These are phyloP conservation scores for Amiota communis DNA, from an alignment of 2,888 invertebrate species.

Conservation along the genomic window DNA sequence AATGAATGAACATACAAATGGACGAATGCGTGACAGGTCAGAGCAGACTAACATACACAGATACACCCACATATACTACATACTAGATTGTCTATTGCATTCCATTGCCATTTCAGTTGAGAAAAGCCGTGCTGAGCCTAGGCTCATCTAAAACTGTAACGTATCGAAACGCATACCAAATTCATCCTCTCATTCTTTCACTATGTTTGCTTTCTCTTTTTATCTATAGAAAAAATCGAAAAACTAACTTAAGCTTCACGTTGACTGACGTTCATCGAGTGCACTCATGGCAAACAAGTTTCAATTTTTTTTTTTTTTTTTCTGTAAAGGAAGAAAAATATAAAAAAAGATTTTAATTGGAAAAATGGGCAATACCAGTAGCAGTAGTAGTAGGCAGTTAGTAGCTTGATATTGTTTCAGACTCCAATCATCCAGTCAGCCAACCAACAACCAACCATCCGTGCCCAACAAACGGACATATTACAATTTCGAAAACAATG, in stretches of 20 bases:
- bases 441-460: neutral
- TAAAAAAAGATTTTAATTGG: constrained; percentile 25
- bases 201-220: too few species aligned
- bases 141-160: neutral
- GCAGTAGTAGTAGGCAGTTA: neutral
- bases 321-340: neutral
- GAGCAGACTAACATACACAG: neutral
- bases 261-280: constrained; percentile 5
- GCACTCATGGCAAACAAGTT: constrained; percentile 20
- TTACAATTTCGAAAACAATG: neutral
- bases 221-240: neutral
- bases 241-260: constrained; percentile 9
- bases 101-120: too few species aligned
- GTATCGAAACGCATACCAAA: constrained; percentile 9
- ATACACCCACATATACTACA: too few species aligned
- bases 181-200: neutral
- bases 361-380: constrained; percentile 9
- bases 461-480: neutral
- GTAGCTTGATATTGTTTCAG: neutral
- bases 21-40: constrained; percentile 24
- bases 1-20: neutral
- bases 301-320: neutral
- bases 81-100: too few species aligned
- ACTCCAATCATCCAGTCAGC: neutral
- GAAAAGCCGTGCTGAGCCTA: neutral